Evolutionary conservation across 30 jellyfish, hydroid and myxozoan species (phyloP), one percentile per base, ranked within the genome.

Genomic region (Hydractinia symbiolongicarpus): DNA sequence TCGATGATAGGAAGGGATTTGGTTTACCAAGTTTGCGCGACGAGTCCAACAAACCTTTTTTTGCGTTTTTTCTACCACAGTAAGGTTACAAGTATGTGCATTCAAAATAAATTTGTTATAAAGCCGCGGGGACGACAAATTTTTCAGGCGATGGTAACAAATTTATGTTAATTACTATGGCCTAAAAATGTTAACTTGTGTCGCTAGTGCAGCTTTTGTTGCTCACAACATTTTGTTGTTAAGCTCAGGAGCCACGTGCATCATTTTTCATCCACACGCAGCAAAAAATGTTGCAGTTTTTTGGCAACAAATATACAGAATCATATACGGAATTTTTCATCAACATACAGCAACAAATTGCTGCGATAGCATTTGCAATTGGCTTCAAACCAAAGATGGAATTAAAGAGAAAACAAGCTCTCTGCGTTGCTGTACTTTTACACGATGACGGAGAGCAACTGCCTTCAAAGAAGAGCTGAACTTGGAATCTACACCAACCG

Each of bases 311-410:
- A 16, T 60, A 14, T 60, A 13, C 44, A 30, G 44, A 30, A 30
- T 13, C n/a, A n/a, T 9, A 58, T n/a, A 58, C n/a, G n/a, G n/a
- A 58, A 58, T 58, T n/a, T 58, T 58, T 58, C 68, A 58, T 9
- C 68, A 9, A 9, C 68, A 58, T 58, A n/a, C 68, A 58, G 68
- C n/a, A n/a, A n/a, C 68, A 58, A 58, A 58, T 58, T 58, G 11
- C 68, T 58, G 68, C 68, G 68, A 58, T 58, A 58, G 68, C n/a
- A 58, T 58, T 58, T 58, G 9, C 9, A 58, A 58, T 58, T 58
- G 68, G 9, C 11, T 58, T 58, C n/a, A 58, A 58, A 58, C 11
- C 68, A 58, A 58, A 58, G 68, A 58, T 9, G n/a, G 11, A 58
- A 9, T 58, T 58, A 58, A 58, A 58, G 68, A 58, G 68, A 9